Percentiles rank a stretch among this genome's conserved stretches.
These are phyloP conservation scores for Aphelocoma californica DNA, from an alignment of 2,797 vertebrate species.

Conservation along the genomic window DNA sequence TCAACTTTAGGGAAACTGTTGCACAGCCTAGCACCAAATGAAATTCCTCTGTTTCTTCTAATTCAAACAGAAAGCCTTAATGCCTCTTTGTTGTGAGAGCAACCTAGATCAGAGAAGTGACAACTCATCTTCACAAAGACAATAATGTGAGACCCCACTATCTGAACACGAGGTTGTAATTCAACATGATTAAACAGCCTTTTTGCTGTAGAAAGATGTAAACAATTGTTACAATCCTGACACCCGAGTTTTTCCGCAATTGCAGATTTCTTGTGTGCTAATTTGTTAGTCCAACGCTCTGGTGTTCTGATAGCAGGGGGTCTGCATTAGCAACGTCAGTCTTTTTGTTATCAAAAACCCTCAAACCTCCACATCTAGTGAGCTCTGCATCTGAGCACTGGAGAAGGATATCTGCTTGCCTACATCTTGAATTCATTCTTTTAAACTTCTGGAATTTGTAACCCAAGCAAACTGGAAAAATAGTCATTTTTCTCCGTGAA, in stretches of 20 bases:
- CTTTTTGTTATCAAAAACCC: background rate
- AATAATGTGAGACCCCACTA: constrained; percentile 1
- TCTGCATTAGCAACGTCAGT: background rate
- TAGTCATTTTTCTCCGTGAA: background rate
- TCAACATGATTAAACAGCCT: constrained; percentile 23
- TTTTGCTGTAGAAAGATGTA: constrained; percentile 25
- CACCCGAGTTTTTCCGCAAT: background rate
- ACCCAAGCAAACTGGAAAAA: background rate
- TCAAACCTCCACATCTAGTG: background rate
- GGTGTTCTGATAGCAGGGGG: constrained; percentile 43
- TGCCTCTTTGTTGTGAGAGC: constrained; percentile 22
- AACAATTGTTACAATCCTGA: background rate
- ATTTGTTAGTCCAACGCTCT: constrained; percentile 42
- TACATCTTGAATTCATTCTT: background rate
- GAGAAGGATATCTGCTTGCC: background rate
- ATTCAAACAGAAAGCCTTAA: constrained; percentile 35
- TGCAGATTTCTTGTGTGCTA: constrained; percentile 34
- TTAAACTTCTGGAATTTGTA: background rate
- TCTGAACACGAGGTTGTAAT: constrained; percentile 25
- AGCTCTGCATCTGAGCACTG: background rate
- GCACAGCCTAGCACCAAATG: background rate
- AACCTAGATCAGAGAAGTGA: constrained; percentile 49
- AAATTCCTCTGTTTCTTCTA: background rate
- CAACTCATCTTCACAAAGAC: constrained; percentile 42
- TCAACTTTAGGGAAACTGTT: constrained; percentile 18